These are phyloP conservation scores for Diphyllodes magnificus DNA, from an alignment of 2,113 vertebrate species.

Conservation along the genomic window DNA sequence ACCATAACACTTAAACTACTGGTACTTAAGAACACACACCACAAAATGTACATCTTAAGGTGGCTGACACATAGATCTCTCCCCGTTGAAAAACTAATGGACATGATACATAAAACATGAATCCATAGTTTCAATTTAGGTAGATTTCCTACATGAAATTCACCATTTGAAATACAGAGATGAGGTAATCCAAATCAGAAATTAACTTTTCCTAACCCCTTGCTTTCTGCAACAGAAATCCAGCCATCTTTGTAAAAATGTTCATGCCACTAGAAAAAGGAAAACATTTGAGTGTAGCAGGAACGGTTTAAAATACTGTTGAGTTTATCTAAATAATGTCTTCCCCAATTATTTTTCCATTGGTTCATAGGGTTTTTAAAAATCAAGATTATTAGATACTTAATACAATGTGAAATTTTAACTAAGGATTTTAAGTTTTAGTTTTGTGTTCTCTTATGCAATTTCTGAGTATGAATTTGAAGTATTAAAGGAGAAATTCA, in stretches of 20 bases:
- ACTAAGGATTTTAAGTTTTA: neutral
- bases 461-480: neutral
- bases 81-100: neutral
- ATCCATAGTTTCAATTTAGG: neutral
- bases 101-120: neutral
- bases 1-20: neutral
- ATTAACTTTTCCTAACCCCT: neutral
- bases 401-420: neutral
- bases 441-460: neutral
- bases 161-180: neutral
- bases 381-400: neutral
- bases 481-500: neutral
- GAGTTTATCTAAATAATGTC: neutral
- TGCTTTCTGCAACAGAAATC: neutral
- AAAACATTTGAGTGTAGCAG: neutral
- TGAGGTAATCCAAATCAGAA: neutral
- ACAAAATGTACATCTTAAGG: neutral
- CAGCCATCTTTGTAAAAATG: neutral
- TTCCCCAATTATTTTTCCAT: neutral
- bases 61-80: neutral
- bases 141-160: neutral
- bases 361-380: neutral
- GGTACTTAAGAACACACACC: neutral
- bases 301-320: neutral
- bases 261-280: neutral